Evolutionary conservation across 2,888 invertebrate species (phyloP).

Genomic region (Baronia brevicornis): DNA sequence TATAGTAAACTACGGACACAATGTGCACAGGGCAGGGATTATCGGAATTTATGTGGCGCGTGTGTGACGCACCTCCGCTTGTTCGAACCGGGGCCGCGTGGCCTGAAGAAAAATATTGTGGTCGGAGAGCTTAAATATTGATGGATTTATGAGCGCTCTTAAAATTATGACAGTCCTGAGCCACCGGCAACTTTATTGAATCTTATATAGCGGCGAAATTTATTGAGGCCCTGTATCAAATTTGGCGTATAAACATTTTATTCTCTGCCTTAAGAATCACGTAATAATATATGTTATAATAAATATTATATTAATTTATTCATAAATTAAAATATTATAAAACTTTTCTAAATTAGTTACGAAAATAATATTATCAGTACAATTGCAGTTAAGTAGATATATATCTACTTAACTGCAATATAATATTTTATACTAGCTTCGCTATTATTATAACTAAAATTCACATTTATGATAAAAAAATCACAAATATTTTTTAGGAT

Average conservation of each 20-base stretch:
- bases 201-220: conserved; percentile 57
- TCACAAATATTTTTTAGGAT: too few relatives aligned
- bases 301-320: too few relatives aligned
- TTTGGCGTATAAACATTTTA: conserved; percentile 44
- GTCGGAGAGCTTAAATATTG: conserved; percentile 67
- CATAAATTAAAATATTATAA: too few relatives aligned
- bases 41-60: conserved; percentile 65
- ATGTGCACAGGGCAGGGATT: conserved; percentile 56
- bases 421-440: too few relatives aligned
- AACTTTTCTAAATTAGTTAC: too few relatives aligned
- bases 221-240: conserved; percentile 50
- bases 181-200: conserved; percentile 64
- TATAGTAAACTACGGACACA: conserved; percentile 47
- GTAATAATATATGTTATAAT: conserved; percentile 13
- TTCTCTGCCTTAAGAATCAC: conserved; percentile 37
- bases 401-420: too few relatives aligned
- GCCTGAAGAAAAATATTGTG: conserved; percentile 63
- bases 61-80: conserved; percentile 59
- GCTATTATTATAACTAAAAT: too few relatives aligned
- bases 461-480: too few relatives aligned
- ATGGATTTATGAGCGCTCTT: conserved; percentile 72
- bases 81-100: conserved; percentile 28
- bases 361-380: too few relatives aligned
- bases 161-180: conserved; percentile 62
- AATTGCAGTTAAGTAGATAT: too few relatives aligned